Base-by-base conservation (phyloP, 2,888 invertebrate genomes). In the Ophraella communa region DNA sequence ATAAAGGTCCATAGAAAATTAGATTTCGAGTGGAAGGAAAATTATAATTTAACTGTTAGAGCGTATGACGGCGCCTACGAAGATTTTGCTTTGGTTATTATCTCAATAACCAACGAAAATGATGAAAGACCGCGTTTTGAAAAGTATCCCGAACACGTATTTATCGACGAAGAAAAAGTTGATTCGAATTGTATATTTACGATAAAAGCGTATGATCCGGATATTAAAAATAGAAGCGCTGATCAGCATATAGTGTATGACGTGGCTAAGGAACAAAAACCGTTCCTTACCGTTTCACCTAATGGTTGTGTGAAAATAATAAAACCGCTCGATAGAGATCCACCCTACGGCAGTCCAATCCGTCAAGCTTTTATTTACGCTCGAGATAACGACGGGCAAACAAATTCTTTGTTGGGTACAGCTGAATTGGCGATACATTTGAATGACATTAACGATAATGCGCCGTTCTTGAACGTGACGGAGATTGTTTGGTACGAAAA, bases 391-490 rank as follows among this genome's bases (percentile, higher is more conserved):
- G 88, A 91, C 73, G 90, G 90, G 4, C 86, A 85, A 3, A 85
- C 87, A 0, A 87, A 87, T 14, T 89, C 89, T 20, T 85, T 88
- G 64, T 86, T 87, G 0, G 87, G 87, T 1, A 88, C 88, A 0
- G 88, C 89, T 74, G 91, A 94, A 21, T 82, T 86, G 27, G 91
- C 86, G 47, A 84, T 91, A 66, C 85, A 86, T 67, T 79, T 91
- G 23, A 86, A 86, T 3, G 98, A 98, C 77, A 92, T 96, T 76
- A 98, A 98, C 80, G 98, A 98, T 80, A 97, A 98, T 80, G 92
- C 94, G 0, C 98, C 98, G 0, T 91, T 90, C 78, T 85, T 95
- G 65, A 91, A 91, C 44, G 92, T 92, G 77, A 86, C 87, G 3
- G 89, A 92, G 80, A 91, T 94, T 0, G 89, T 94, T 24, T 95